Conservation (phyloP, 1,140 invertebrate species). For the Coelopa frigida region DNA sequence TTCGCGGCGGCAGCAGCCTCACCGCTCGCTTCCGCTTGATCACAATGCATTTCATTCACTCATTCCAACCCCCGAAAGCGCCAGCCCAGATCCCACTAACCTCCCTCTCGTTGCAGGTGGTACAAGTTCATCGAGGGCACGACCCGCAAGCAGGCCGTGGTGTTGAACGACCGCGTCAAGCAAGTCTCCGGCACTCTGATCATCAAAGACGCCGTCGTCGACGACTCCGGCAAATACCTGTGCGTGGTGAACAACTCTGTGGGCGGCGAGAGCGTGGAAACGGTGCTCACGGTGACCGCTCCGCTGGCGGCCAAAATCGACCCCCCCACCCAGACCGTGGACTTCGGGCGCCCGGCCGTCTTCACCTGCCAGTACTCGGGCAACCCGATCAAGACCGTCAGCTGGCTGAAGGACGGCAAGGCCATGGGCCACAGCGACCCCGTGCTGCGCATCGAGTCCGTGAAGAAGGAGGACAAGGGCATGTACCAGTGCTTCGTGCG, state of each 20-base stretch:
- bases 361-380: conserved; percentile 87
- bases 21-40: too few relatives aligned
- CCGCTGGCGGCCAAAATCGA: conserved; percentile 80
- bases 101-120: conserved; percentile 62
- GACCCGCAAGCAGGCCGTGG: conserved; percentile 72
- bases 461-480: conserved; percentile 90
- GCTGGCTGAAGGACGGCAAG: conserved; percentile 90
- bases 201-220: conserved; percentile 81
- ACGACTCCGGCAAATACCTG: conserved; percentile 88
- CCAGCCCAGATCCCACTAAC: neutral
- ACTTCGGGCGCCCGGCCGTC: conserved; percentile 82
- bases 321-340: conserved; percentile 82
- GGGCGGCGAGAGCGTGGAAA: conserved; percentile 86
- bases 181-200: conserved; percentile 92
- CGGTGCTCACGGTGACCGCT: conserved; percentile 85
- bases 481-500: conserved; percentile 96
- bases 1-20: too few relatives aligned
- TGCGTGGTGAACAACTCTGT: conserved; percentile 93
- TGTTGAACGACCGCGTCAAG: conserved; percentile 77
- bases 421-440: conserved; percentile 69
- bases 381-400: conserved; percentile 80
- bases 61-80: conserved; percentile 5
- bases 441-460: conserved; percentile 75
- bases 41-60: conserved; percentile 18
- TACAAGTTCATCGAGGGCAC: conserved; percentile 87